Conservation (phyloP, 2,113 vertebrate species). For the Phrynocephalus versicolor region DNA sequence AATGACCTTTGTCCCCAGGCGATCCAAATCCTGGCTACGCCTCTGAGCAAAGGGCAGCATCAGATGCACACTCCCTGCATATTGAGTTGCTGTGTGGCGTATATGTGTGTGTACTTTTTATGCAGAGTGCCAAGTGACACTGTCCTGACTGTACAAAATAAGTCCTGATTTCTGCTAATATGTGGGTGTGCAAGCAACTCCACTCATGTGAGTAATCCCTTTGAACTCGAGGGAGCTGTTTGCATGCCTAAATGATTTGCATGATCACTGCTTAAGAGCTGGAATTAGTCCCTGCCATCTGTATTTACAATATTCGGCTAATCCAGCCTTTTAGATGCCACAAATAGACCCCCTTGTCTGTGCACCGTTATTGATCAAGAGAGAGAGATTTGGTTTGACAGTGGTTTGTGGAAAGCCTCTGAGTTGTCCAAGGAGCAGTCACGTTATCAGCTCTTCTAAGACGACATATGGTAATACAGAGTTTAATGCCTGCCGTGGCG, state of each 20-base stretch:
- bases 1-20: too few species aligned
- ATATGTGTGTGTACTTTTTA: background rate
- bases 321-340: slow-evolving; percentile 35
- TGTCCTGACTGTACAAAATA: background rate
- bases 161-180: background rate
- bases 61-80: background rate
- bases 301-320: slow-evolving; percentile 50
- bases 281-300: slow-evolving; percentile 47
- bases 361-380: slow-evolving; percentile 58
- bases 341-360: slow-evolving; percentile 35
- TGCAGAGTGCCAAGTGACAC: background rate
- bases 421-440: slow-evolving; percentile 59
- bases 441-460: slow-evolving; percentile 64
- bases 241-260: background rate
- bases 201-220: accelerated
- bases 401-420: slow-evolving; percentile 56
- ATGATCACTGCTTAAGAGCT: background rate
- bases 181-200: accelerated
- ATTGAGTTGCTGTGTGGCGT: background rate
- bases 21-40: too few species aligned
- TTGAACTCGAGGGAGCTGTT: background rate
- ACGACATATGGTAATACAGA: slow-evolving; percentile 63
- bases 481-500: slow-evolving; percentile 61
- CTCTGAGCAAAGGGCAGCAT: background rate
- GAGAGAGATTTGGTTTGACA: slow-evolving; percentile 62